Evolutionary conservation across 2,797 vertebrate genomes (phyloP).

Genomic region (Coregonus suidteri): DNA sequence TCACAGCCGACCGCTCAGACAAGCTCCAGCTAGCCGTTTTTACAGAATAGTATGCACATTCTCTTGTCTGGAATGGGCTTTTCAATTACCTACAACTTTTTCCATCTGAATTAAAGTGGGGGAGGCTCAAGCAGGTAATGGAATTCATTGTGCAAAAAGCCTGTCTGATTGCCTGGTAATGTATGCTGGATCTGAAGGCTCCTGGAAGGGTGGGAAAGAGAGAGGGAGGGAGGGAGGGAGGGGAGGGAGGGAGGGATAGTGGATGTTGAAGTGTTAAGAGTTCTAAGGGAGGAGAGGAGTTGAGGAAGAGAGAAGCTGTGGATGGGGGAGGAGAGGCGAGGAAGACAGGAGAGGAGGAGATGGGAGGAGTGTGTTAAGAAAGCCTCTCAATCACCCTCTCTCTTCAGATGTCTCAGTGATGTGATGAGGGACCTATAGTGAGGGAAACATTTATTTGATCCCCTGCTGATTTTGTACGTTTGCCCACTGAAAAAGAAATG

Average conservation of each 20-base stretch:
- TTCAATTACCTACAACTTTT: slow-evolving; percentile 63
- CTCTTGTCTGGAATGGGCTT: slow-evolving; percentile 45
- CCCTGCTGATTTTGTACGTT: no score
- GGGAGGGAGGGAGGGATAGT: not conserved
- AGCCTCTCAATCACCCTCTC: no score
- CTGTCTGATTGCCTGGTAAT: slow-evolving; percentile 29
- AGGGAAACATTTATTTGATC: no score
- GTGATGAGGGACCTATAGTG: not conserved
- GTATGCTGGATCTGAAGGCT: slow-evolving; percentile 9
- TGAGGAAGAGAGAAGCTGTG: no score
- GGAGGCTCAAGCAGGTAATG: slow-evolving; percentile 53
- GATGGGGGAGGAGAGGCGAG: no score
- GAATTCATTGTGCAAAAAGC: slow-evolving; percentile 30
- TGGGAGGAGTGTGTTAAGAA: not conserved
- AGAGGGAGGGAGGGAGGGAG: no score
- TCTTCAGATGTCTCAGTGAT: no score
- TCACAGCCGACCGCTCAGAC: no score
- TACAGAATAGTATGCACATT: slow-evolving; percentile 19
- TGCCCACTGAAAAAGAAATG: no score
- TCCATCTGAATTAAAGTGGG: slow-evolving; percentile 48
- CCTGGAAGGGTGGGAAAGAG: no score
- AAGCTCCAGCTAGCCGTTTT: no score
- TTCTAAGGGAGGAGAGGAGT: not conserved
- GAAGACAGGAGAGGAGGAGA: no score
- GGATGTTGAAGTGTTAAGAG: not conserved